phyloP scores from a whole-genome alignment of 2,797 vertebrate genomes.

The Pteronotus mesoamericanus region DNA sequence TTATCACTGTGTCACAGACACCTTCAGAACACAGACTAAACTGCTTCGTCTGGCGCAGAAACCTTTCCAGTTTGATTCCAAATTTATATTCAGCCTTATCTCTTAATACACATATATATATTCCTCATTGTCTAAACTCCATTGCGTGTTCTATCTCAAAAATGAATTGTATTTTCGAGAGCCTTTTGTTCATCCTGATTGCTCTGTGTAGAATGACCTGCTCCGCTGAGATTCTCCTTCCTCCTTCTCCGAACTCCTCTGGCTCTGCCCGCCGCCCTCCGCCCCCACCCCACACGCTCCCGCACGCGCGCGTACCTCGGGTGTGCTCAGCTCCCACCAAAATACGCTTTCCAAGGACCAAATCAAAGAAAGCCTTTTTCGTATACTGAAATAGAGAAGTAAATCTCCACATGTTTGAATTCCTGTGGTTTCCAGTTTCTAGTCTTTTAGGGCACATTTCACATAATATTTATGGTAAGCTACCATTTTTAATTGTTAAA shows the following conservation, averaged over 20 bases:
- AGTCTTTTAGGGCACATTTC: neutral
- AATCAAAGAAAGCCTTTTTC: neutral
- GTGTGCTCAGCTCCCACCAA: neutral
- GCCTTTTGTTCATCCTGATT: neutral
- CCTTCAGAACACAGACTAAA: neutral
- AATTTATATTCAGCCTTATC: neutral
- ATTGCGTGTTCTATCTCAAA: neutral
- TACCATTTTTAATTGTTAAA: neutral
- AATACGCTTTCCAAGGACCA: neutral
- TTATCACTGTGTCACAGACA: neutral
- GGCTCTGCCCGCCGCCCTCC: neutral
- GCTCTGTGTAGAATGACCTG: neutral
- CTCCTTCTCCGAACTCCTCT: neutral
- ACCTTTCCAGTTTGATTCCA: neutral
- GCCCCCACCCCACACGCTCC: no score
- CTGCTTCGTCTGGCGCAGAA: constrained; percentile 37
- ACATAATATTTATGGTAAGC: neutral
- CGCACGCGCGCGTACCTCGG: neutral
- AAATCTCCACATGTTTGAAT: neutral
- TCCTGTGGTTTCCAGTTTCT: neutral
- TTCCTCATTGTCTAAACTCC: neutral
- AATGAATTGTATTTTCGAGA: neutral
- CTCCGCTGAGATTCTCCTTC: neutral
- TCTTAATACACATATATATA: neutral
- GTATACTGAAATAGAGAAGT: neutral